Conservation (phyloP, 2,113 vertebrate genomes). For the Erythrolamprus reginae region DNA sequence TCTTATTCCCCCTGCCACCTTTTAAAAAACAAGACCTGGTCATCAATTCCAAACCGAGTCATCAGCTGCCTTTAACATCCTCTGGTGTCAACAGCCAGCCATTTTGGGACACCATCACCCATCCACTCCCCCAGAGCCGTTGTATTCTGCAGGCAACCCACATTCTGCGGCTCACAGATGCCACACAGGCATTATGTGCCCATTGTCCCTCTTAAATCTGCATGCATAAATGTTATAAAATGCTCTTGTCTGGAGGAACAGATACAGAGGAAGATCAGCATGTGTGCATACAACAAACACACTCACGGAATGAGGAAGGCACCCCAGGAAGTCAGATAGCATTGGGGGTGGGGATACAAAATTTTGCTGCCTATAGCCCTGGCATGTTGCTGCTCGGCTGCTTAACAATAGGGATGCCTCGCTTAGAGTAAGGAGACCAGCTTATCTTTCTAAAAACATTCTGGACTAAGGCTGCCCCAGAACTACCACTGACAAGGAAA, state of each 20-base stretch:
- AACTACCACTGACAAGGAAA: neutral
- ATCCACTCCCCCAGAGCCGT: neutral
- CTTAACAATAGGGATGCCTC: neutral
- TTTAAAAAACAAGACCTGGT: neutral
- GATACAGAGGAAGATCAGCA: neutral
- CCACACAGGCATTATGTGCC: too few relatives aligned
- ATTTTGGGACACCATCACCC: too few relatives aligned
- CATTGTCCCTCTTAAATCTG: neutral
- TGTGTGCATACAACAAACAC: neutral
- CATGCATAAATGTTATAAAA: fast-evolving
- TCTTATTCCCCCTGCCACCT: neutral
- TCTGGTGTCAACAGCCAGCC: neutral
- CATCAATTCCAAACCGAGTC: neutral
- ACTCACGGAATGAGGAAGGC: neutral
- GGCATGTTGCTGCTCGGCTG: neutral
- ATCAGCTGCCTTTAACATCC: too few relatives aligned
- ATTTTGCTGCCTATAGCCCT: neutral
- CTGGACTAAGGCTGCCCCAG: neutral
- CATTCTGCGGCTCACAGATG: neutral
- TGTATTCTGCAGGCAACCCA: neutral
- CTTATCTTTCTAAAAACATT: neutral
- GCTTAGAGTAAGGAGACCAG: neutral
- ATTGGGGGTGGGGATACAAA: neutral
- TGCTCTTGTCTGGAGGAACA: neutral
- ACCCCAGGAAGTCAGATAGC: neutral